Evolutionary conservation across 2,113 vertebrate genomes (phyloP), one percentile per base, ranked within the genome.

Genomic region (Sprattus sprattus): DNA sequence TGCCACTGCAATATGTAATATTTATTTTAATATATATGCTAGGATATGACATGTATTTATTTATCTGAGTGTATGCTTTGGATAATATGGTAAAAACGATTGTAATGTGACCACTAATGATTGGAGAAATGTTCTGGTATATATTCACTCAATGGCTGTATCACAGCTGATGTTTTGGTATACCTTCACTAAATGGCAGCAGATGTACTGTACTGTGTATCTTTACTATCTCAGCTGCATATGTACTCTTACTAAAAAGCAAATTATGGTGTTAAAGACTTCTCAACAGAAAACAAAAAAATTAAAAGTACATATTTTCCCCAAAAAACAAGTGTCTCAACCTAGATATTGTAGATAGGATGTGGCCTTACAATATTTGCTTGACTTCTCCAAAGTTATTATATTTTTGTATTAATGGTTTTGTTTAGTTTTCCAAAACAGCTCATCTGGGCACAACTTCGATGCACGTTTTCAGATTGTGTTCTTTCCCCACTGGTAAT

Each of bases 11-110:
- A 39, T 39, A 39, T 39, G 39, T 39, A 39, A 50, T 71, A 54
- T 54, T 47, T 84, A 67, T 67, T 25, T 28, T 28, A 67, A 84
- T 86, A 47, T 86, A 47, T 54, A 22, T 22, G 0, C n/a, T 57
- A 75, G 39, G 39, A 47, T 11, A 49, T 10, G 6, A 13, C 82
- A 87, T 82, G 60, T 84, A 84, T 87, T 82, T 78, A 49, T 16
- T 20, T 57, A 11, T 2, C 3, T 54, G 1, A 11, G 54, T 22
- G 54, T 22, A 60, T 20, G 54, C 54, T 22, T 22, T 22, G 18
- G 18, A 20, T 49, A 49, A 11, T 7, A 49, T 2, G 47, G 47
- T 11, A 20, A 3, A 54, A 54, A 7, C 22, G 54, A 22, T 60
- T 60, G 18, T 60, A 20, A 3, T 5, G 6, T 60, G 54, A 60